Evolutionary conservation across 2,113 vertebrate species (phyloP).

Genomic region (Chamaea fasciata): DNA sequence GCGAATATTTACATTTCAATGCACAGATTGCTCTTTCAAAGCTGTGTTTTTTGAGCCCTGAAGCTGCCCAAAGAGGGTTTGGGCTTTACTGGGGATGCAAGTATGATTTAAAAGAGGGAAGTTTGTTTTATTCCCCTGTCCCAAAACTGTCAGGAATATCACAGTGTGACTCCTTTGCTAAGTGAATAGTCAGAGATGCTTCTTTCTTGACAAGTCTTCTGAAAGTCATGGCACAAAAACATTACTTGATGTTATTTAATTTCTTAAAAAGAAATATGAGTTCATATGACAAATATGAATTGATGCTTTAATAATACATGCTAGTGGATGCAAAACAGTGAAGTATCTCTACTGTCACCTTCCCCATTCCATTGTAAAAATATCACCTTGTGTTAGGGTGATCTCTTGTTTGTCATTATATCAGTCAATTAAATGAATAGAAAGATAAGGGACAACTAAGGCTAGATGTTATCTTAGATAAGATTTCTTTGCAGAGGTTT

Average conservation of each 20-base stretch:
- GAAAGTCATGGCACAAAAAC: background rate
- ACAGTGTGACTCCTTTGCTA: background rate
- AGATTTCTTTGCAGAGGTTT: background rate
- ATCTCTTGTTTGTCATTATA: background rate
- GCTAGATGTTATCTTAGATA: background rate
- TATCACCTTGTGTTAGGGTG: background rate
- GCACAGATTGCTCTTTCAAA: slow-evolving; percentile 12
- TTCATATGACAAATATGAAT: background rate
- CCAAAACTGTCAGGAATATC: background rate
- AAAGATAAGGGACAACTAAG: background rate
- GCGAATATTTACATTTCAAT: slow-evolving; percentile 42
- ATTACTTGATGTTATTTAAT: background rate
- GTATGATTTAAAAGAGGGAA: background rate
- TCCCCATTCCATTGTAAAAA: background rate
- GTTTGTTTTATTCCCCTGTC: background rate
- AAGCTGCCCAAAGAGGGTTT: background rate
- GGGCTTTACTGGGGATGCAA: background rate
- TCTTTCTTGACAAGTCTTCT: background rate
- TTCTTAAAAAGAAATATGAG: background rate
- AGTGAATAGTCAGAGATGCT: background rate
- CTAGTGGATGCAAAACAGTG: background rate
- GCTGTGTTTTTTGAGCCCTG: background rate
- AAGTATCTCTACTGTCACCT: background rate
- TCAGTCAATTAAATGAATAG: background rate
- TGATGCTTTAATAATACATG: slow-evolving; percentile 5